Evolutionary conservation across 1,140 invertebrate genomes (phyloP).

Genomic region (Drosophila pruinosa): DNA sequence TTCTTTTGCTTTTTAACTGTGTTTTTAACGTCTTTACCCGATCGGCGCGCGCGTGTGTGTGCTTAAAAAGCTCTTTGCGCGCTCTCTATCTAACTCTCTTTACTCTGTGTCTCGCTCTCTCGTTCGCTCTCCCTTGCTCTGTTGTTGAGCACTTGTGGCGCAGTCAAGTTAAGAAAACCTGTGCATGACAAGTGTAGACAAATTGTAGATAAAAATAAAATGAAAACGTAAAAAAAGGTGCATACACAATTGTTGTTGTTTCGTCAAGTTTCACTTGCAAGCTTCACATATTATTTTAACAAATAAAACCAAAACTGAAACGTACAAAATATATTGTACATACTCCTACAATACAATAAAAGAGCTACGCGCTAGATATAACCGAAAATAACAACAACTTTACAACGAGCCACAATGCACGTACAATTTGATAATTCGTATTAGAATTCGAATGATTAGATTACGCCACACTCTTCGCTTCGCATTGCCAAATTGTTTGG

Average conservation of each 20-base stretch:
- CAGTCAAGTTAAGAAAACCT: slow-evolving; percentile 60
- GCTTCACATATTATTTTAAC: slow-evolving; percentile 7
- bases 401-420: slow-evolving; percentile 43
- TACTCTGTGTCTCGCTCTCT: slow-evolving; percentile 15
- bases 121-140: neutral
- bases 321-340: too few relatives aligned
- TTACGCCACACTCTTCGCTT: slow-evolving; percentile 48
- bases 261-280: slow-evolving; percentile 62
- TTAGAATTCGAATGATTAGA: slow-evolving; percentile 67
- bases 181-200: slow-evolving; percentile 55
- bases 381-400: neutral
- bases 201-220: slow-evolving; percentile 75
- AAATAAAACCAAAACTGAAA: neutral
- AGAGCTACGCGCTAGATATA: neutral
- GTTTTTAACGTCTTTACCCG: slow-evolving; percentile 43
- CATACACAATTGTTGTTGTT: slow-evolving; percentile 57
- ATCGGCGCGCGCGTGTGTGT: slow-evolving; percentile 36
- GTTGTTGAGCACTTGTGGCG: slow-evolving; percentile 33
- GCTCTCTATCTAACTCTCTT: neutral
- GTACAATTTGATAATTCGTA: slow-evolving; percentile 62
- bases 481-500: slow-evolving; percentile 29
- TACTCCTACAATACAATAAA: neutral
- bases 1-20: slow-evolving; percentile 21
- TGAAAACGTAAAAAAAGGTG: slow-evolving; percentile 69
- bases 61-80: slow-evolving; percentile 53